Base-by-base conservation (phyloP, 2,888 invertebrate species). In the Sinopyrophorus schimmeli region DNA sequence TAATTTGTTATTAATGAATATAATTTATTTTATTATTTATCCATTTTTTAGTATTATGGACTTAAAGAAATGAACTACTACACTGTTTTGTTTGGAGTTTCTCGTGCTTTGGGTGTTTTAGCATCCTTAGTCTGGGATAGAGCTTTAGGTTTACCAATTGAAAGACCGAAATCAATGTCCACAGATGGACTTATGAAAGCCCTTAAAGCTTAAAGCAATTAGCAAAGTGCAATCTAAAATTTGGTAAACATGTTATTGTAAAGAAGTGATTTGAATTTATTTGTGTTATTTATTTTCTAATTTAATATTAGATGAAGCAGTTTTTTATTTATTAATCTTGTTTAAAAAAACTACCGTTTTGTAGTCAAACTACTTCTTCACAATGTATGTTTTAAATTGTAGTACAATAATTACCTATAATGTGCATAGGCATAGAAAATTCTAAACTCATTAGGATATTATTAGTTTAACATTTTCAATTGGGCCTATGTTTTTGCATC, bases 21-120 rank as follows among this genome's bases (percentile, higher is more conserved):
- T n/a, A n/a, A n/a, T n/a, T n/a, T n/a, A n/a, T n/a, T 21, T 28
- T 38, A 5, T 68, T 12, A 20, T 9, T 17, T 16, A 3, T 21
- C 7, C 20, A 21, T 21, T 15, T 35, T 74, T 34, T 79, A 89
- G 87, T 87, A 92, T 82, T 92, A 89, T 73, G 91, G 91, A 48
- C 80, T 94, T 78, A 90, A 82, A 66, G 92, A 93, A 78, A 92
- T 92, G 90, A 89, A 84, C 76, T 93, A 89, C 79, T 93, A 94
- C 82, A 93, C 93, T 11, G 93, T 93, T 18, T 79, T 94, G 74
- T 93, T 94, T 74, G 93, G 92, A 52, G 92, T 94, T 39, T 92
- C 92, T 1, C 83, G 93, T 66, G 91, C 92, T 1, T 80, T 93
- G 24, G 93, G 93, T 46, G 89, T 89, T 43, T 76, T 89, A 63